A percentile compares a stretch with the other conserved stretches of the same genome.
These are phyloP conservation scores for Pluvialis apricaria DNA, from an alignment of 2,113 vertebrate species.

Conservation along the genomic window DNA sequence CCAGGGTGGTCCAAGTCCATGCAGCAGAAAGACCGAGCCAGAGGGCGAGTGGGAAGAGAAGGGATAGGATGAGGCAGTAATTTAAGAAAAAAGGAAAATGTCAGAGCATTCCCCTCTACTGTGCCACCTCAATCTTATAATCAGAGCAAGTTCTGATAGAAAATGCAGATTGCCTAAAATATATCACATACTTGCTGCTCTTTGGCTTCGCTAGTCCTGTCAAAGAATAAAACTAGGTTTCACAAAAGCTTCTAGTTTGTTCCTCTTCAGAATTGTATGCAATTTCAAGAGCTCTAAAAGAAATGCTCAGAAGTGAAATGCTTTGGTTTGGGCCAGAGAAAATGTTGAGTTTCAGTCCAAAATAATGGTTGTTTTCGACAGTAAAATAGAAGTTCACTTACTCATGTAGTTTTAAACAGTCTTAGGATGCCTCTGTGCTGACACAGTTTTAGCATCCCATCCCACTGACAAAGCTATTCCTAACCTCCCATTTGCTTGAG, in stretches of 20 bases:
- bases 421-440: not conserved
- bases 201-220: not conserved
- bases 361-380: not conserved
- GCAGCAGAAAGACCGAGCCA: not conserved
- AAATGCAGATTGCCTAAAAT: not conserved
- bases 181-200: not conserved
- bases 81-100: not conserved
- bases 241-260: not conserved
- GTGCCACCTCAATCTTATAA: not conserved
- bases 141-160: not conserved
- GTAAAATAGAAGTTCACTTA: not conserved
- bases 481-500: not conserved
- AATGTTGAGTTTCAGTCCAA: not conserved
- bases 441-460: not conserved
- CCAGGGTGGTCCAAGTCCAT: not conserved
- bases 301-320: not conserved
- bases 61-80: not conserved
- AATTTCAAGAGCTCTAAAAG: not conserved
- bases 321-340: not conserved
- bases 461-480: not conserved
- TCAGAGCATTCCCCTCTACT: not conserved
- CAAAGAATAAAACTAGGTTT: not conserved
- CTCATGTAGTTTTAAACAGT: not conserved
- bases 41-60: not conserved
- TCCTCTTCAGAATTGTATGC: not conserved